Base-by-base conservation (phyloP, 2,888 invertebrate species). In the Trachelus tabidus region DNA sequence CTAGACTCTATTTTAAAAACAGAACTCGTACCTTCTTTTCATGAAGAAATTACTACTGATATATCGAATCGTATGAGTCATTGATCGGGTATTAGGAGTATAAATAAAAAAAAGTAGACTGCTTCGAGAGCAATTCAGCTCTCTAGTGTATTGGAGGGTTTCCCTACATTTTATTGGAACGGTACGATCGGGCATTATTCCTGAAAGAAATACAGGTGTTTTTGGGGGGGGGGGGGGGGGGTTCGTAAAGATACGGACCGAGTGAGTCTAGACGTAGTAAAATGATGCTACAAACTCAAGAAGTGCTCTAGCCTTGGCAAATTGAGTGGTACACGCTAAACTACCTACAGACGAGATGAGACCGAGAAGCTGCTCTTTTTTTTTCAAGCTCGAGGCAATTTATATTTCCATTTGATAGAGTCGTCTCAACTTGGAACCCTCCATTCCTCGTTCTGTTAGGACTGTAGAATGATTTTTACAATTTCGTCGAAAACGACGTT, bases 241-340 rank as follows among this genome's bases (percentile, higher is more conserved):
- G 80, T 82, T 80, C 82, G 84, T 84, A 82, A 84, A 84, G 81
- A 84, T 79, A 78, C 78, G 82, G 79, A 79, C 80, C 79, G 77
- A 79, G 23, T 77, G 79, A 79, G 84, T 84, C 84, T 84, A 84
- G 84, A 84, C 84, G 81, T 75, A 82, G 79, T 84, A 82, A 84
- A 84, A 82, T 83, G 79, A 77, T 77, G 73, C 77, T 75, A 81
- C 80, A 23, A 56, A 9, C 56, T 23, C 23, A 56, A 76, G 79
- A 79, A 76, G 79, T 73, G 78, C 79, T 71, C 12, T 31, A 30
- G 23, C 71, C 33, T 71, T 71, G 33, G 71, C 23, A 71, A 71
- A 71, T 34, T 71, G 71, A 71, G 31, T 71, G 71, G 31, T 71
- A 31, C 33, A 31, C 71, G 33, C 31, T 71, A 34, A 71, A 71